phyloP scores from a whole-genome alignment of 1,140 invertebrate genomes.

The Drosophila pruinosa region DNA sequence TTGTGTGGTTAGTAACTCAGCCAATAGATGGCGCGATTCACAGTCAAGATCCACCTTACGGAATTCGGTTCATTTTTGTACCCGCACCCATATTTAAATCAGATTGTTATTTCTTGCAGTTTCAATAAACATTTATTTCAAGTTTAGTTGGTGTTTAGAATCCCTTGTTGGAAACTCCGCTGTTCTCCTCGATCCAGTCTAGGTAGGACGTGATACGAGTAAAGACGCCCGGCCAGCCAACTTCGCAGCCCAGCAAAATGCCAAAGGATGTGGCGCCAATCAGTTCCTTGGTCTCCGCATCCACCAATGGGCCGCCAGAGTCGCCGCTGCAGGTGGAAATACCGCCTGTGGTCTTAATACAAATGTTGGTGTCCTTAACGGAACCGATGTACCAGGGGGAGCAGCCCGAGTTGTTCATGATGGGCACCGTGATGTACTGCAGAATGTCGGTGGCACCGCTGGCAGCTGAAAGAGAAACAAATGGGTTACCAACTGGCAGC shows the following conservation, averaged over 20 bases:
- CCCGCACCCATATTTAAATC: too few species aligned
- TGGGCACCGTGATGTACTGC: conserved; percentile 46
- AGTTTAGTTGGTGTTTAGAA: conserved; percentile 55
- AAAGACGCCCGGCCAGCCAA: conserved; percentile 84
- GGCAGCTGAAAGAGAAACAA: conserved; percentile 15
- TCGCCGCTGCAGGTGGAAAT: conserved; percentile 83
- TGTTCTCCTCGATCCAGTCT: conserved; percentile 83
- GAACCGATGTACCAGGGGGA: conserved; percentile 43
- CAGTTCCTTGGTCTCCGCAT: conserved; percentile 72
- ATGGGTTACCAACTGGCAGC: background rate
- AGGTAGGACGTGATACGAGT: conserved; percentile 84
- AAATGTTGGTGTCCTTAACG: conserved; percentile 42
- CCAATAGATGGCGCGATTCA: too few species aligned
- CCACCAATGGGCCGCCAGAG: conserved; percentile 84
- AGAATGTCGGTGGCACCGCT: conserved; percentile 40
- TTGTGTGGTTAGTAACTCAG: too few species aligned
- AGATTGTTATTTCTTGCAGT: conserved; percentile 73
- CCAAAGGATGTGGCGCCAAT: conserved; percentile 85
- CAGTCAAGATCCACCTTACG: too few species aligned
- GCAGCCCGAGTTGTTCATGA: conserved; percentile 64
- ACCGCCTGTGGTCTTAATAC: conserved; percentile 71
- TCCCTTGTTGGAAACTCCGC: conserved; percentile 54
- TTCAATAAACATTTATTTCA: conserved; percentile 65
- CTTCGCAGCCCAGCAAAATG: conserved; percentile 83
- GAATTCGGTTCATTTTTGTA: too few species aligned